Base-by-base conservation (phyloP, 2,888 invertebrate genomes). In the Callinectes sapidus region DNA sequence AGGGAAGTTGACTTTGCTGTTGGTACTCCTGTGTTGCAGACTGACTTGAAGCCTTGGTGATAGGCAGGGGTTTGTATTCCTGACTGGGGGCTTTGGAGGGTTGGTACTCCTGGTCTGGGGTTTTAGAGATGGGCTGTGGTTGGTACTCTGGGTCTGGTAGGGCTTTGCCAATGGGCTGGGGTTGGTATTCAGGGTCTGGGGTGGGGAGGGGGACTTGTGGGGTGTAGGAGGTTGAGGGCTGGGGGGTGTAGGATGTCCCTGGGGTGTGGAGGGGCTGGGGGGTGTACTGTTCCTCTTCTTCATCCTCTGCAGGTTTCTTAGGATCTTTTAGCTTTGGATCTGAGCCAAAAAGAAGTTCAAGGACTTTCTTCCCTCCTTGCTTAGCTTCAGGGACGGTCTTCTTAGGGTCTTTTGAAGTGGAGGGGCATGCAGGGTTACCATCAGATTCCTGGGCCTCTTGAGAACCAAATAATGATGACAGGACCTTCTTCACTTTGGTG, bases 301-400 rank as follows among this genome's bases (percentile, higher is more conserved):
- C 48, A 28, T 61, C 85, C 55, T 54, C n/a, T 2, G 32, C 55
- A 18, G n/a, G n/a, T 48, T 87, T 48, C 54, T 18, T 35, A n/a
- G 54, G 1, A 48, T 2, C n/a, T 87, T 42, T n/a, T 28, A 87
- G n/a, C 35, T 54, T 89, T n/a, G 66, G 71, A n/a, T 39, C 66
- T 23, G 39, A 39, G 71, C 89, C 91, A 71, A 91, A 91, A 32
- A 91, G 71, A 91, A 61, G n/a, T 13, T 91, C 91, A 5, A 91
- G 23, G 1, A 39, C 39, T n/a, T 71, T 91, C 87, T 91, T 91
- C 6, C 35, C 42, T 8, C 18, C 32, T 14, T 55, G 32, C 42
- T 90, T 90, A 14, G 81, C 28, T 14, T 66, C 89, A 39, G 66
- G 35, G 55, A 18, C 16, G 10, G 28, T 54, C 32, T 55, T 89